Conservation (phyloP, 2,113 vertebrate genomes). For the Laticauda colubrina region DNA sequence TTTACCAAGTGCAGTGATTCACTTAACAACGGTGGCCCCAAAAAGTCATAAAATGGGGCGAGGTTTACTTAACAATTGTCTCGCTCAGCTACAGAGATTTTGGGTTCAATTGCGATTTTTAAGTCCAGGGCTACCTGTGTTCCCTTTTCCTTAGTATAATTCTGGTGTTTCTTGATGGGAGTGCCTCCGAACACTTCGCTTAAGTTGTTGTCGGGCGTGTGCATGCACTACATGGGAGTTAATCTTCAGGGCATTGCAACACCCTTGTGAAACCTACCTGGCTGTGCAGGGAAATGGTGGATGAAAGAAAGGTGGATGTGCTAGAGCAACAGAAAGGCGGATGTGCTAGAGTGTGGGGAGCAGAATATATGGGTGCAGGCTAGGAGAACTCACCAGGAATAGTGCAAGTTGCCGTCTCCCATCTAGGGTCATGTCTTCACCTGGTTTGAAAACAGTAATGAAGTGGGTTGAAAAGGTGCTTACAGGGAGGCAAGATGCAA, state of each 20-base stretch:
- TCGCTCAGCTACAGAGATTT: background rate
- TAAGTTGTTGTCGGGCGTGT: background rate
- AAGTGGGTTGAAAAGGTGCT: background rate
- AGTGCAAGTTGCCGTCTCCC: constrained; percentile 79
- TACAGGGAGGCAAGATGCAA: background rate
- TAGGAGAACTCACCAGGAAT: constrained; percentile 75
- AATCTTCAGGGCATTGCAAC: background rate
- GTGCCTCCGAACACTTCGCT: background rate
- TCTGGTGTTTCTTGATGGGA: background rate
- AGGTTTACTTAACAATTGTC: background rate
- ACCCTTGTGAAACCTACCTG: background rate
- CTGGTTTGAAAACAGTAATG: constrained; percentile 59
- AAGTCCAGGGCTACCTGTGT: background rate
- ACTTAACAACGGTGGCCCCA: background rate
- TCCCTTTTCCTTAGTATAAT: background rate
- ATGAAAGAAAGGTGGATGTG: background rate
- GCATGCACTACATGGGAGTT: background rate
- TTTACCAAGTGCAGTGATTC: background rate
- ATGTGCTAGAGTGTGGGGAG: background rate
- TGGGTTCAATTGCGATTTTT: background rate
- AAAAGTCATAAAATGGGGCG: background rate
- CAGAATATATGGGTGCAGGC: background rate
- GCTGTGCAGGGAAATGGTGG: constrained; percentile 41
- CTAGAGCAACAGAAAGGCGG: background rate
- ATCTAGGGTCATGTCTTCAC: constrained; percentile 82